Evolutionary conservation across 2,888 invertebrate species (phyloP).

Genomic region (Tinea pellionella): DNA sequence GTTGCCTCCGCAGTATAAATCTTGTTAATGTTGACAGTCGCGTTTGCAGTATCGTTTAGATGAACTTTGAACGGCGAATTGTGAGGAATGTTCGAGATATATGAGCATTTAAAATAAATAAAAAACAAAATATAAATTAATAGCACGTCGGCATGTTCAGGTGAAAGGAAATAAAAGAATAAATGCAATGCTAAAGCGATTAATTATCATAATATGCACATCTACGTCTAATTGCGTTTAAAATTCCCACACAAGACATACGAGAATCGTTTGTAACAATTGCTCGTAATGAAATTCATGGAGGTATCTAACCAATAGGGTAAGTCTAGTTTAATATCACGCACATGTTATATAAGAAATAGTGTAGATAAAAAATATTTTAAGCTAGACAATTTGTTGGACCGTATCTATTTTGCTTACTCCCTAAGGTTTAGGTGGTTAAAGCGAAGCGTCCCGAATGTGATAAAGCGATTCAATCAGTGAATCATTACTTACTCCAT

Average conservation of each 20-base stretch:
- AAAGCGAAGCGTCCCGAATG: constrained; percentile 13
- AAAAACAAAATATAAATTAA: neutral
- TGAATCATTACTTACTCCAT: constrained; percentile 13
- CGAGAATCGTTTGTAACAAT: constrained; percentile 9
- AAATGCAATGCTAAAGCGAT: neutral
- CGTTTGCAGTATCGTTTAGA: constrained; percentile 8
- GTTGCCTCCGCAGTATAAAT: constrained; percentile 12
- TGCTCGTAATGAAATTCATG: constrained; percentile 8
- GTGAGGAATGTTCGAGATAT: neutral
- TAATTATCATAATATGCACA: neutral
- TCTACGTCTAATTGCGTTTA: constrained; percentile 10
- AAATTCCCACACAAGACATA: constrained; percentile 4
- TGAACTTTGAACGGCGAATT: neutral
- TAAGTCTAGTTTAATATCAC: neutral
- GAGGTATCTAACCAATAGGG: neutral
- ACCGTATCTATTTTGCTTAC: neutral
- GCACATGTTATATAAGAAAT: neutral
- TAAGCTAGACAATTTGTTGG: neutral
- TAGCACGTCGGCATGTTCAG: neutral
- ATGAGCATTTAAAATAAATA: too few relatives aligned
- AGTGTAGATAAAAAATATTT: neutral
- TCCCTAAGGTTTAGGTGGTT: neutral
- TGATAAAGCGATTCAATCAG: constrained; percentile 18
- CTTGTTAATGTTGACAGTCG: constrained; percentile 13
- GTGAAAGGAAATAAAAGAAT: neutral